A percentile compares a stretch with the other conserved stretches of the same genome.
Evolutionary conservation across 2,113 vertebrate species (phyloP).

Genomic region (Spermophilus dauricus): DNA sequence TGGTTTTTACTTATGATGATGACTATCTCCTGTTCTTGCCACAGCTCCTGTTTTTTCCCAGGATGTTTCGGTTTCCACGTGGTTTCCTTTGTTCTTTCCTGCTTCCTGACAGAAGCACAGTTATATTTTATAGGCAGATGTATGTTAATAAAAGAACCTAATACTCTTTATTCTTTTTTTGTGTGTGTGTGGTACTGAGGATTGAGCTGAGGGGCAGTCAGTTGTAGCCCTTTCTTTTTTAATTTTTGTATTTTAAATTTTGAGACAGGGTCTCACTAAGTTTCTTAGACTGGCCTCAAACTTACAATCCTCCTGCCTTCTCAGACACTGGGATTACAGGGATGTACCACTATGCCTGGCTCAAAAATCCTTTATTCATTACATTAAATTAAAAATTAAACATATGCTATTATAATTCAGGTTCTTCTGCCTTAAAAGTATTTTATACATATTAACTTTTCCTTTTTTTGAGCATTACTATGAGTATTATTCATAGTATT

Average conservation of each 20-base stretch:
- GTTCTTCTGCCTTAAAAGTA: not conserved
- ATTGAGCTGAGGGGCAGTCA: no score
- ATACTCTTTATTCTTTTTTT: not conserved
- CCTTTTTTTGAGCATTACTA: not conserved
- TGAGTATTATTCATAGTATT: not conserved
- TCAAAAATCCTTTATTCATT: not conserved
- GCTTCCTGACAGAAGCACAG: not conserved
- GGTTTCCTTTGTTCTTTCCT: not conserved
- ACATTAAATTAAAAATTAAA: conserved; percentile 6
- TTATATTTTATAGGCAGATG: conserved; percentile 7
- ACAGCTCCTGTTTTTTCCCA: not conserved
- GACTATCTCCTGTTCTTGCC: not conserved
- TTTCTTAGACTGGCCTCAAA: no score
- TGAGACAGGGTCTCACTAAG: no score
- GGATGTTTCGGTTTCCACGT: not conserved
- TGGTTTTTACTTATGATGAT: accelerated
- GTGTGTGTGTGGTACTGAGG: no score
- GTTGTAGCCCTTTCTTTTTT: no score
- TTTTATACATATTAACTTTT: not conserved
- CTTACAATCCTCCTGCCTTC: no score
- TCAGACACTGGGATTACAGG: no score
- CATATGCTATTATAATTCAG: not conserved
- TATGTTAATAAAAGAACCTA: not conserved
- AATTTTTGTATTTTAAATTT: no score
- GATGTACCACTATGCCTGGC: no score